Evolutionary conservation across 2,888 invertebrate genomes (phyloP).

Genomic region (Halocaridina rubra): DNA sequence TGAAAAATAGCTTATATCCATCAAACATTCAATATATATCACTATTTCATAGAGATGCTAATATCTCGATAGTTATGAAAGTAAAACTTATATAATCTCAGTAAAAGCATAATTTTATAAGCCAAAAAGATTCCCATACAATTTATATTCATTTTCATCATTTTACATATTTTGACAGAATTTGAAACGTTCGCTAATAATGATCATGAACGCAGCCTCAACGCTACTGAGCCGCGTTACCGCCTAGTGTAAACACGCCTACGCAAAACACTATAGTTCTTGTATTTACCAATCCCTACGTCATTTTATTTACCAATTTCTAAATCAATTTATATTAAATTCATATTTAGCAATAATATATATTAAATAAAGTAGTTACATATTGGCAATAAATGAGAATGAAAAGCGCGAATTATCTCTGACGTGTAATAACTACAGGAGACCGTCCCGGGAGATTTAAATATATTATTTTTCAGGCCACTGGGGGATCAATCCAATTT

Average conservation of each 20-base stretch:
- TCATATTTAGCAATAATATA: too few species aligned
- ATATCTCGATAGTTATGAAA: too few species aligned
- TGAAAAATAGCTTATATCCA: too few species aligned
- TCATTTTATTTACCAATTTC: too few species aligned
- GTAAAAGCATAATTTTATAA: too few species aligned
- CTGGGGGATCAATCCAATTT: background rate
- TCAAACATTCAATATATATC: too few species aligned
- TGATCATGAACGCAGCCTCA: background rate
- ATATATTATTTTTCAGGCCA: background rate
- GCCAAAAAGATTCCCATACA: background rate
- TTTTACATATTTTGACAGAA: background rate
- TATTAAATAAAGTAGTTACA: too few species aligned
- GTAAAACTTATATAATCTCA: too few species aligned
- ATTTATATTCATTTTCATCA: background rate
- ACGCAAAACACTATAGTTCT: conserved; percentile 35
- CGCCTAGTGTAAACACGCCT: conserved; percentile 23
- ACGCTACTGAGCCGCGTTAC: conserved; percentile 13
- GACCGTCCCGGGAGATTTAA: background rate
- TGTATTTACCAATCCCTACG: too few species aligned
- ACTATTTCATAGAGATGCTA: background rate
- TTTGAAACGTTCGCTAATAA: background rate
- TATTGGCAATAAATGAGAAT: background rate
- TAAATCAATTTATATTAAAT: too few species aligned
- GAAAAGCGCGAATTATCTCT: background rate
- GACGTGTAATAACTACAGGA: background rate